Conservation (phyloP, 1,140 invertebrate species). For the Cecropterus lyciades region DNA sequence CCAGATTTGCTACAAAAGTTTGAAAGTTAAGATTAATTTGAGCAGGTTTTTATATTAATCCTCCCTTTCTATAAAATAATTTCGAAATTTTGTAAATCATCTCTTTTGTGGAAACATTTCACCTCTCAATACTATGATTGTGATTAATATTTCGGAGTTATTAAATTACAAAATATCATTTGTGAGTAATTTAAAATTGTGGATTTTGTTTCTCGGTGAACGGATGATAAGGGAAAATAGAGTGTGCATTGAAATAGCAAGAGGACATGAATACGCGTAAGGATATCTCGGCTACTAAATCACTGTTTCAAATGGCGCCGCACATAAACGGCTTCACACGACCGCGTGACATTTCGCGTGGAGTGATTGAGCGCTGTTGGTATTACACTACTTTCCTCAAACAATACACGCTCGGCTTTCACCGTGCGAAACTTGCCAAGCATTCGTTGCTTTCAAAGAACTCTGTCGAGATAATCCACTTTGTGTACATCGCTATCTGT, state of each 20-base stretch:
- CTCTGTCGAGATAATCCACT: slow-evolving; percentile 20
- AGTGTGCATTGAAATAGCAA: not conserved
- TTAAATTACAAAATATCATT: not conserved
- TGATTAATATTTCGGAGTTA: not conserved
- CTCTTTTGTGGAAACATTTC: not conserved
- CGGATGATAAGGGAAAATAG: not conserved
- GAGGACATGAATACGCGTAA: slow-evolving; percentile 3
- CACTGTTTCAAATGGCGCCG: slow-evolving; percentile 13
- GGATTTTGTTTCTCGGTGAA: not conserved
- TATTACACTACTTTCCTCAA: slow-evolving; percentile 16
- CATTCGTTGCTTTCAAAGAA: slow-evolving; percentile 27
- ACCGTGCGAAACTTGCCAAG: slow-evolving; percentile 11
- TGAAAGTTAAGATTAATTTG: slow-evolving; percentile 14
- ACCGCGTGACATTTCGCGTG: slow-evolving; percentile 25
- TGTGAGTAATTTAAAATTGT: not conserved
- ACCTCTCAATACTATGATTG: not conserved
- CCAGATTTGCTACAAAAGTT: slow-evolving; percentile 5
- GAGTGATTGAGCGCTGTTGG: slow-evolving; percentile 17
- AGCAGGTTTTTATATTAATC: slow-evolving; percentile 10
- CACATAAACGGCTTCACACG: slow-evolving; percentile 16
- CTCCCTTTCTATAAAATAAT: slow-evolving; percentile 1
- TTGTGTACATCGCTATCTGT: slow-evolving; percentile 13
- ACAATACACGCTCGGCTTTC: slow-evolving; percentile 20
- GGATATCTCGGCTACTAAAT: slow-evolving; percentile 24
- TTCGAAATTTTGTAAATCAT: not conserved